These are phyloP conservation scores for Cydia strobilella DNA, from an alignment of 1,140 invertebrate genomes.

Conservation along the genomic window DNA sequence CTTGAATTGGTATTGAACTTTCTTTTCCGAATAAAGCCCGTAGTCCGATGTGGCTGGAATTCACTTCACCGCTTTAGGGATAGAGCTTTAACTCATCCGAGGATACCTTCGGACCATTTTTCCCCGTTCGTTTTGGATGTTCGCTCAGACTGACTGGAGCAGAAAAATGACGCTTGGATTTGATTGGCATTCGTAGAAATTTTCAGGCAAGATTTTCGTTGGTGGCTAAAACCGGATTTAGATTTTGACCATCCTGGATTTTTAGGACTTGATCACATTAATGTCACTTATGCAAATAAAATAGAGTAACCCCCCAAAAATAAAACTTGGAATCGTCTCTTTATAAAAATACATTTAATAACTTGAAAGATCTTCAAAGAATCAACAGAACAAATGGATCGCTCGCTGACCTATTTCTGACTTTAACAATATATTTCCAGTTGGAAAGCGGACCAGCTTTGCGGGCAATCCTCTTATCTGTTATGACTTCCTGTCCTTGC, in stretches of 20 bases:
- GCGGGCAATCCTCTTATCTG: slow-evolving; percentile 20
- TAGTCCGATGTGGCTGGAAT: background rate
- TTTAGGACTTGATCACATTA: too few species aligned
- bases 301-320: too few species aligned
- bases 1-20: background rate
- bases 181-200: background rate
- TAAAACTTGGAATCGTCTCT: background rate
- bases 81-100: slow-evolving; percentile 3
- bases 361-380: background rate
- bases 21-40: background rate
- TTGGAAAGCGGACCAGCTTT: background rate
- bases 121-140: background rate
- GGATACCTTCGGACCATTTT: background rate
- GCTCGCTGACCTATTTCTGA: slow-evolving; percentile 20
- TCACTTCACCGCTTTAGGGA: slow-evolving; percentile 10
- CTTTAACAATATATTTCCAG: slow-evolving; percentile 26
- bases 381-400: slow-evolving; percentile 17
- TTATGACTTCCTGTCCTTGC: slow-evolving; percentile 21
- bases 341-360: background rate
- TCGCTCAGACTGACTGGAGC: background rate
- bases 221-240: background rate
- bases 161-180: background rate
- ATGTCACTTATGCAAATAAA: too few species aligned
- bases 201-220: background rate
- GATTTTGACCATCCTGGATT: too few species aligned